Evolutionary conservation across 1,140 invertebrate genomes (phyloP).

Genomic region (Harpegnathos saltator): DNA sequence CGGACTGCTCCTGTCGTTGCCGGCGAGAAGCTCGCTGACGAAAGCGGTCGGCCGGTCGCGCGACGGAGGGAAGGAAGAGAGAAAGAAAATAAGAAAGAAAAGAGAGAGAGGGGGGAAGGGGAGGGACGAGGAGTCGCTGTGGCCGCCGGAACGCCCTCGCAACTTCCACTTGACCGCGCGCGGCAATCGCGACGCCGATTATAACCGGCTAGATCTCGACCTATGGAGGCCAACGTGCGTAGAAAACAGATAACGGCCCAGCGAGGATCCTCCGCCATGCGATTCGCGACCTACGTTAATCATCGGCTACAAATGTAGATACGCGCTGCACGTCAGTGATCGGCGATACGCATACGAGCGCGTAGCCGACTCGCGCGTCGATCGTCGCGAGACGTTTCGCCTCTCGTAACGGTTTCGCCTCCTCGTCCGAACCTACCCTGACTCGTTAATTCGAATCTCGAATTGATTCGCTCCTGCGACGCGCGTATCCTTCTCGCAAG

Average conservation of each 20-base stretch:
- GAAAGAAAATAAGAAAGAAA: no score
- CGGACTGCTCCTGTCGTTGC: background rate
- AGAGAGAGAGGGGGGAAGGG: no score
- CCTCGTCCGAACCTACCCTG: no score
- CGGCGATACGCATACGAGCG: slow-evolving; percentile 56
- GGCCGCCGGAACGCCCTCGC: slow-evolving; percentile 30
- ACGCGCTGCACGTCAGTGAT: slow-evolving; percentile 79
- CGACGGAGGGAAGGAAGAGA: no score
- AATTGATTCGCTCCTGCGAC: no score
- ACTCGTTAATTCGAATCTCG: background rate
- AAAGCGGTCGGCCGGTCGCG: no score
- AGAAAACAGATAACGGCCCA: slow-evolving; percentile 81
- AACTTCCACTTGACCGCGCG: background rate
- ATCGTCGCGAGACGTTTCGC: background rate
- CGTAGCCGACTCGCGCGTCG: no score
- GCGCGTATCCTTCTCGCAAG: no score
- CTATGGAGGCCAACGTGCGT: slow-evolving; percentile 79
- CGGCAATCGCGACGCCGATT: slow-evolving; percentile 73
- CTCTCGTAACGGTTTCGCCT: slow-evolving; percentile 2
- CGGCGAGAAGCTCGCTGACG: slow-evolving; percentile 8
- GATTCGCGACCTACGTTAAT: slow-evolving; percentile 84
- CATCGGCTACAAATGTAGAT: slow-evolving; percentile 78
- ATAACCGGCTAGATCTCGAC: slow-evolving; percentile 79
- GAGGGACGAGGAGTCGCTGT: no score
- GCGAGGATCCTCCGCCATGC: slow-evolving; percentile 47